Evolutionary conservation across 2,888 invertebrate species (phyloP).

Genomic region (Metallyticus violacea): DNA sequence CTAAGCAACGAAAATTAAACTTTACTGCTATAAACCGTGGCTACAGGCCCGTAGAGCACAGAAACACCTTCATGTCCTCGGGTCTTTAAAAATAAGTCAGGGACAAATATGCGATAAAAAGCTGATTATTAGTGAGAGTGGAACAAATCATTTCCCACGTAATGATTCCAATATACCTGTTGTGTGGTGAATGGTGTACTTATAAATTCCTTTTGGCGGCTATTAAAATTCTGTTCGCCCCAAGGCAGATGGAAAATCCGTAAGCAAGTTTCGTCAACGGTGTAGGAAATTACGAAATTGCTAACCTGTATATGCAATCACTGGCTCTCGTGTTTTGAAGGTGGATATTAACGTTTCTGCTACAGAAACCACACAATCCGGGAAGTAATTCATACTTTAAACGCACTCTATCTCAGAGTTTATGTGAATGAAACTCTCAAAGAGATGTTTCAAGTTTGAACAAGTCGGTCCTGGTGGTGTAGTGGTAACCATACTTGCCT

Average conservation of each 20-base stretch:
- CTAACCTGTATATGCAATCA: neutral
- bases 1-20: neutral
- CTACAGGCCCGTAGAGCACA: neutral
- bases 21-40: neutral
- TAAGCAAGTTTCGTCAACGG: neutral
- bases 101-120: neutral
- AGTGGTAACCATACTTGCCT: no score
- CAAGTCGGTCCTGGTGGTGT: no score
- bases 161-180: neutral
- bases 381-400: no score
- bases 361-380: no score
- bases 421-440: no score
- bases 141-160: neutral
- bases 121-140: neutral
- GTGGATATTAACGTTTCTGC: neutral
- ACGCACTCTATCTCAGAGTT: no score
- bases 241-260: neutral
- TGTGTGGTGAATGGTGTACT: neutral
- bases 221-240: neutral
- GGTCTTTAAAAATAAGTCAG: neutral
- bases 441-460: no score
- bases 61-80: neutral
- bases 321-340: neutral
- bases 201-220: neutral
- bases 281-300: neutral